Conservation (phyloP, 2,888 invertebrate species). For the Brenthis daphne region DNA sequence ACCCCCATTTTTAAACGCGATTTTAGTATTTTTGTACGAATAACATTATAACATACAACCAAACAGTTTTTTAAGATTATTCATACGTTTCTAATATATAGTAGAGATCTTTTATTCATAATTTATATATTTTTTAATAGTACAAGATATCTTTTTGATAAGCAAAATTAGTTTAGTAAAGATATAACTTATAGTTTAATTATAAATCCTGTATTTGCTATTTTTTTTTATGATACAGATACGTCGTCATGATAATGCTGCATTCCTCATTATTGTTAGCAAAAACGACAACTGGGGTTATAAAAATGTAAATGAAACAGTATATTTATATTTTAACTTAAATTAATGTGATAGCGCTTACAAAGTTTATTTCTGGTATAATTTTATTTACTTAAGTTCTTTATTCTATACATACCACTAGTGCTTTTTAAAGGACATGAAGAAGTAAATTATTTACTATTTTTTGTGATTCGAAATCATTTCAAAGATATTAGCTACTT, state of each 20-base stretch:
- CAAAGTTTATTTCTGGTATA: constrained; percentile 9
- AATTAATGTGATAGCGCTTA: constrained; percentile 2
- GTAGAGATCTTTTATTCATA: not conserved
- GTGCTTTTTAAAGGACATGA: no score
- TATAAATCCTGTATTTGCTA: not conserved
- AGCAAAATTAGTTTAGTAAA: not conserved
- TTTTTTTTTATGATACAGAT: constrained; percentile 26
- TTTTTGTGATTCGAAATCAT: not conserved
- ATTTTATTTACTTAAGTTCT: constrained; percentile 1
- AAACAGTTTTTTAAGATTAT: no score
- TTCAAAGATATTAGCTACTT: constrained; percentile 5
- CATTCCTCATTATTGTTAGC: constrained; percentile 41
- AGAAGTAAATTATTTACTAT: no score
- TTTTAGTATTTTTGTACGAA: no score
- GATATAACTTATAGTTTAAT: not conserved
- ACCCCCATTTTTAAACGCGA: no score
- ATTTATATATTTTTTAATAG: not conserved
- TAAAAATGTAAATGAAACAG: constrained; percentile 38
- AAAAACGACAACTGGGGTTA: constrained; percentile 37
- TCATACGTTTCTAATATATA: no score
- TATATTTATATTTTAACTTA: constrained; percentile 26
- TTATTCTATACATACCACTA: no score
- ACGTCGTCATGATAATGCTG: constrained; percentile 37
- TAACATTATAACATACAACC: no score
- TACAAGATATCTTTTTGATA: not conserved